phyloP scores from a whole-genome alignment of 2,888 invertebrate genomes.

The Tinea semifulvella region DNA sequence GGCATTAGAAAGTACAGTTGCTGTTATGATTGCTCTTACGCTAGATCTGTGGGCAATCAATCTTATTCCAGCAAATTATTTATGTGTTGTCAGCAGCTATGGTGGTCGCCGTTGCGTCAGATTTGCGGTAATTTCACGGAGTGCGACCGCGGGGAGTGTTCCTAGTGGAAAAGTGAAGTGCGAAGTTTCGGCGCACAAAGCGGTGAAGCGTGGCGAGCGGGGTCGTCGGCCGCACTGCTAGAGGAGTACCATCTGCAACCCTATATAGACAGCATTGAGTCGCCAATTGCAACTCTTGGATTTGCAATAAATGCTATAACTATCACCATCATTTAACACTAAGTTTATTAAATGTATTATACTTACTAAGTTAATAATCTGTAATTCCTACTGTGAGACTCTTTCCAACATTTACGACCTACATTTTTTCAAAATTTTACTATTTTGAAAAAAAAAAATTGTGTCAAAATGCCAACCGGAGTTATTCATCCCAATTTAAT shows the following conservation, averaged over 20 bases:
- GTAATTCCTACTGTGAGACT: too few species aligned
- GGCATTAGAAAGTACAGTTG: neutral
- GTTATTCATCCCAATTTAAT: neutral
- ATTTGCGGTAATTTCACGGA: constrained; percentile 61
- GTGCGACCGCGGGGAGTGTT: constrained; percentile 41
- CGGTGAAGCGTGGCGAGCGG: constrained; percentile 27
- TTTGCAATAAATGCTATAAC: neutral
- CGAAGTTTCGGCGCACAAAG: constrained; percentile 52
- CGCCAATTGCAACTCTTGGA: neutral
- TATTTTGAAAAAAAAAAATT: too few species aligned
- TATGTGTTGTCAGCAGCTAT: constrained; percentile 17
- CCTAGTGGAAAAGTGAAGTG: constrained; percentile 61
- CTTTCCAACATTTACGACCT: too few species aligned
- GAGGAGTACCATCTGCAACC: neutral
- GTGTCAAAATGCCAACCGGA: too few species aligned
- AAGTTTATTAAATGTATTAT: too few species aligned
- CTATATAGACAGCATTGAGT: neutral
- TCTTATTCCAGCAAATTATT: constrained; percentile 17
- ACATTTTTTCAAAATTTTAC: too few species aligned
- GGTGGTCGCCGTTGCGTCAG: constrained; percentile 37
- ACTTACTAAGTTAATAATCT: too few species aligned
- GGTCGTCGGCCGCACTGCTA: constrained; percentile 24
- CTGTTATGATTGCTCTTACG: neutral
- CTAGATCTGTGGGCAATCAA: neutral
- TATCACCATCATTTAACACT: too few species aligned